A percentile compares a stretch with the other conserved stretches of the same genome.
Conservation (phyloP, 2,113 vertebrate genomes). For the Aldabrachelys gigantea region DNA sequence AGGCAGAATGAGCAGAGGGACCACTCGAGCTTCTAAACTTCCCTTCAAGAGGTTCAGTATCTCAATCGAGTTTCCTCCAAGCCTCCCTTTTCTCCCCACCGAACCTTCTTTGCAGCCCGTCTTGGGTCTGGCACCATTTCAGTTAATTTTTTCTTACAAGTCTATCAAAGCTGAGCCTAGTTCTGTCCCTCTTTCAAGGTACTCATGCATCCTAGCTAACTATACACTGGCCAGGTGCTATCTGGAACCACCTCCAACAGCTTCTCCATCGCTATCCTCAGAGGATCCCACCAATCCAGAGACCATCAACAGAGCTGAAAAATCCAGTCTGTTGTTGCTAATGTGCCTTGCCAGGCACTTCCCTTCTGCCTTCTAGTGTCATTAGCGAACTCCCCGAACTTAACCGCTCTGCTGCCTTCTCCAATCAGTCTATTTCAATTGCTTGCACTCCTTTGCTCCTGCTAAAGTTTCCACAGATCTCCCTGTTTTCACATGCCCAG, state of each 20-base stretch:
- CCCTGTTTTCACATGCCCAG: background rate
- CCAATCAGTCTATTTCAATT: background rate
- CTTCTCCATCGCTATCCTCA: background rate
- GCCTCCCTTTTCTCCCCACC: background rate
- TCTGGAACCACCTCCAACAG: background rate
- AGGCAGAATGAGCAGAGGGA: background rate
- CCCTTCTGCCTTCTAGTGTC: background rate
- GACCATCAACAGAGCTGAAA: background rate
- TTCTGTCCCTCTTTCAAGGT: background rate
- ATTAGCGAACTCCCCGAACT: background rate
- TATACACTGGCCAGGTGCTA: background rate
- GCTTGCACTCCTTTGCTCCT: background rate
- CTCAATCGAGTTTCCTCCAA: background rate
- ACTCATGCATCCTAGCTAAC: background rate
- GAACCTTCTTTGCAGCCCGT: background rate
- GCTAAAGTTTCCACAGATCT: too few species aligned
- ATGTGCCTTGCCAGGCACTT: background rate
- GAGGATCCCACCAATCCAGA: background rate
- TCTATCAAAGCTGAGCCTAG: background rate
- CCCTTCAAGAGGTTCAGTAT: background rate
- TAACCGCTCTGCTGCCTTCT: background rate
- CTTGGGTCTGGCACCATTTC: background rate
- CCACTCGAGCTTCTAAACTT: background rate
- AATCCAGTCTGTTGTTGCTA: background rate
- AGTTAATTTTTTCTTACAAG: background rate